Percentiles rank a stretch among this genome's conserved stretches.
Conservation (phyloP, 2,797 vertebrate species). For the Loris lydekkerianus region DNA sequence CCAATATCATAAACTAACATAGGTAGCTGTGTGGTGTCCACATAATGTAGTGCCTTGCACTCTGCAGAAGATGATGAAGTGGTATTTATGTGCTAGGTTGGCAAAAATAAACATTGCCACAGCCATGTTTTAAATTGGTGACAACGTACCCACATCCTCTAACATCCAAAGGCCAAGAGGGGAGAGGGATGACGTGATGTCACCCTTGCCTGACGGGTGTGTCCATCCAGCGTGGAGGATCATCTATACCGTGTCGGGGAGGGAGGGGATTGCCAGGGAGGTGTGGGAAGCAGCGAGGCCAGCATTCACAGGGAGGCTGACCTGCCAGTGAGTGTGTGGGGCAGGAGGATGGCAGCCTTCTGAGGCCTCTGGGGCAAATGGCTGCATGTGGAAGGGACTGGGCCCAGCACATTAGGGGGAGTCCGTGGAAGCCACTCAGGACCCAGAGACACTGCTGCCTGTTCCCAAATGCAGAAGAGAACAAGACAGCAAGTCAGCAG, state of each 20-base stretch:
- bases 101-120: background rate
- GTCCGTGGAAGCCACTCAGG: fast-evolving
- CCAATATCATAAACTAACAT: fast-evolving
- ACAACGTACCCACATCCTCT: fast-evolving
- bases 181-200: fast-evolving
- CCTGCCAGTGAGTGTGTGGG: fast-evolving
- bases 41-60: fast-evolving
- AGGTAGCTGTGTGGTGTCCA: background rate
- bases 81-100: fast-evolving
- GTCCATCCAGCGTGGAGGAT: fast-evolving
- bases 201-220: background rate
- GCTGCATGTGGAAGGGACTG: fast-evolving
- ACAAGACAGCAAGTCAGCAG: background rate
- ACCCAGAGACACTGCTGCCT: fast-evolving
- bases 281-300: background rate
- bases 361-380: background rate
- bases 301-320: background rate
- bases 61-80: no score
- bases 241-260: fast-evolving
- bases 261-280: background rate
- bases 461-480: fast-evolving
- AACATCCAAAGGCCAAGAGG: fast-evolving
- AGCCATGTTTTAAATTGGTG: background rate
- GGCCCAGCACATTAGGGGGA: background rate
- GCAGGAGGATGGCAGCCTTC: fast-evolving